Conservation (phyloP, 2,888 invertebrate species). For the Drosophila nr. medialis region DNA sequence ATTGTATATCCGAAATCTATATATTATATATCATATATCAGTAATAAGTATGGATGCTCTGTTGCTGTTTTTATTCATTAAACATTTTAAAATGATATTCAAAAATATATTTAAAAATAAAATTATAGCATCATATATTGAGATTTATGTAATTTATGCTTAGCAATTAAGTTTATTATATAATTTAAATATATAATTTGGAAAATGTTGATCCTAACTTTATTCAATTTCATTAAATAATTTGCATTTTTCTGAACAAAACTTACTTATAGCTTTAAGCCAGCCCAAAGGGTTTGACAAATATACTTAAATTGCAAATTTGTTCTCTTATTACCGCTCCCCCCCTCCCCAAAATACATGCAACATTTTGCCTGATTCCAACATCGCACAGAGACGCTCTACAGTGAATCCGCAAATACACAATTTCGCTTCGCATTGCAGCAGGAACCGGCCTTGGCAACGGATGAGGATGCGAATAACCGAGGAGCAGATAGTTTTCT, state of each 20-base stretch:
- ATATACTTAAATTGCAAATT: conserved; percentile 70
- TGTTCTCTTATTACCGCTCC: conserved; percentile 71
- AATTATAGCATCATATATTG: conserved; percentile 15
- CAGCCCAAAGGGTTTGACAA: conserved; percentile 41
- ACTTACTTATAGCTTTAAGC: conserved; percentile 47
- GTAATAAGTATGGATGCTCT: conserved; percentile 29
- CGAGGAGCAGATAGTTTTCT: conserved; percentile 39
- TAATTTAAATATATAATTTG: conserved; percentile 29
- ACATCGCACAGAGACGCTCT: conserved; percentile 67
- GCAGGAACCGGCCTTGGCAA: conserved; percentile 52
- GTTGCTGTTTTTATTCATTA: conserved; percentile 58
- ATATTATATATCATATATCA: conserved; percentile 22
- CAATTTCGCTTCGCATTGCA: conserved; percentile 72
- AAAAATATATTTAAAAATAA: conserved; percentile 11
- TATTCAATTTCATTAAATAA: conserved; percentile 40
- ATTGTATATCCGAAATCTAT: conserved; percentile 14
- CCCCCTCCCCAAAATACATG: conserved; percentile 32
- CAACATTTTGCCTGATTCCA: conserved; percentile 40
- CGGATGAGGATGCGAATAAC: conserved; percentile 46
- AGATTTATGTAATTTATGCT: conserved; percentile 24
- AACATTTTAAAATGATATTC: conserved; percentile 40
- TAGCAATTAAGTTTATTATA: conserved; percentile 41
- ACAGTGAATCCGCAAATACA: conserved; percentile 76
- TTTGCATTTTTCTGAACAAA: conserved; percentile 53
- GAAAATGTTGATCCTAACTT: conserved; percentile 30